These are phyloP conservation scores for Echiichthys vipera DNA, from an alignment of 2,797 vertebrate genomes.

Conservation along the genomic window DNA sequence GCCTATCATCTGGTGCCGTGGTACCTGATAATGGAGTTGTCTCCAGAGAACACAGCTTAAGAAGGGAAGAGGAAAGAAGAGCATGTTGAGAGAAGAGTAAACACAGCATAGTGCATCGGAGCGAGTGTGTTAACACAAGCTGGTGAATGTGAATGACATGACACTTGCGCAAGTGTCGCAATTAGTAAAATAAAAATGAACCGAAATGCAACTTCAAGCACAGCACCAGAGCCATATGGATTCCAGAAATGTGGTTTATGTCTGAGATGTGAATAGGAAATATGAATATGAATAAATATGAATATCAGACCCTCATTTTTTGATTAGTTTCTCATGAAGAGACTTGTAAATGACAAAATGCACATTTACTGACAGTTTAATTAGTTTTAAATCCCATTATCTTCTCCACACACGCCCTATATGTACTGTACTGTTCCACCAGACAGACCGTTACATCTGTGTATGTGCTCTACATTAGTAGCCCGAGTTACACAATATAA, in stretches of 20 bases:
- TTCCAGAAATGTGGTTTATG: background rate
- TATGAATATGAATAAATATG: conserved; percentile 23
- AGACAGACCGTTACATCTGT: conserved; percentile 9
- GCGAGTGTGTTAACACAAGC: conserved; percentile 11
- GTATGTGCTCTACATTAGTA: conserved; percentile 19
- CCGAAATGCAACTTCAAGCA: conserved; percentile 20
- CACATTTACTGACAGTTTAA: conserved; percentile 47
- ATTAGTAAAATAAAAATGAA: conserved; percentile 27
- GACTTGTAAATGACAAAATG: conserved; percentile 18
- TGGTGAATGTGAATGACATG: background rate
- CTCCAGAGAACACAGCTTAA: conserved; percentile 37
- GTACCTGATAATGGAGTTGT: conserved; percentile 41
- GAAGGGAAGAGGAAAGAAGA: conserved; percentile 12
- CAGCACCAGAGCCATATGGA: background rate
- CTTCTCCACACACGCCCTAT: conserved; percentile 5
- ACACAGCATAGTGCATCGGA: conserved; percentile 22
- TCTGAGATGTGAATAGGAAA: conserved; percentile 14
- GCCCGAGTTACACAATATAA: conserved; percentile 15
- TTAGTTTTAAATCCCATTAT: conserved; percentile 49
- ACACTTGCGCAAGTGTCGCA: conserved; percentile 18
- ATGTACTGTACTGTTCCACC: conserved; percentile 14
- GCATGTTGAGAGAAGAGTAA: conserved; percentile 33
- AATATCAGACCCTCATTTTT: background rate
- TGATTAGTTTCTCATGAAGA: background rate
- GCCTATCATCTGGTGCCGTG: conserved; percentile 55